These are phyloP conservation scores for Gymnopithys bicolor DNA, from an alignment of 2,797 vertebrate species.

Conservation along the genomic window DNA sequence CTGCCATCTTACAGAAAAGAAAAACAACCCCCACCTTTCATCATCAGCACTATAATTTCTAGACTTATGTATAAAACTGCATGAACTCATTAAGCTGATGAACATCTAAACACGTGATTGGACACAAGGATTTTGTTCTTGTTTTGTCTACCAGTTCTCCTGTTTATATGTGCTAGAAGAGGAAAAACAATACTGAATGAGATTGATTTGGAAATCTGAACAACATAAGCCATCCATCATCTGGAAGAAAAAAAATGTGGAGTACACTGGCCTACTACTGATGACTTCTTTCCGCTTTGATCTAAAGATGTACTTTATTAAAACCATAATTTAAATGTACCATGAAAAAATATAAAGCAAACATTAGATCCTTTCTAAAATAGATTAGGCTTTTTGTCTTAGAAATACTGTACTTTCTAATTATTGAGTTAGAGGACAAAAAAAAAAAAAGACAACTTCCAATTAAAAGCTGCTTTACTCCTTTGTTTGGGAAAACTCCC, in stretches of 20 bases:
- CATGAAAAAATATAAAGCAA: slow-evolving; percentile 81
- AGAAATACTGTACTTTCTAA: slow-evolving; percentile 76
- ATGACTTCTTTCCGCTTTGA: slow-evolving; percentile 83
- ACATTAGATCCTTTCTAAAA: slow-evolving; percentile 78
- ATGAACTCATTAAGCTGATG: slow-evolving; percentile 78
- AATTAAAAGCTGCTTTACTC: slow-evolving; percentile 70
- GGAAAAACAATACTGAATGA: slow-evolving; percentile 68
- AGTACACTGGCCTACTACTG: slow-evolving; percentile 84
- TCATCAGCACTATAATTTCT: slow-evolving; percentile 73
- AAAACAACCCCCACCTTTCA: slow-evolving; percentile 37
- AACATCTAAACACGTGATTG: slow-evolving; percentile 70
- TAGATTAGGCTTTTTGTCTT: slow-evolving; percentile 80
- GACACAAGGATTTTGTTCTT: slow-evolving; percentile 75
- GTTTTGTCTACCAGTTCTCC: slow-evolving; percentile 76
- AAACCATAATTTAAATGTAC: slow-evolving; percentile 85
- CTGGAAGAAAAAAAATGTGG: slow-evolving; percentile 66
- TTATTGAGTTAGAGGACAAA: slow-evolving; percentile 67
- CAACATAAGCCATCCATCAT: slow-evolving; percentile 69
- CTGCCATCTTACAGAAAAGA: slow-evolving; percentile 69
- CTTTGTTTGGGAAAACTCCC: slow-evolving; percentile 55
- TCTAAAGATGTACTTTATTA: slow-evolving; percentile 87
- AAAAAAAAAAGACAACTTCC: slow-evolving; percentile 21
- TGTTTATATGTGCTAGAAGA: slow-evolving; percentile 75
- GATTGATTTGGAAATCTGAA: slow-evolving; percentile 70
- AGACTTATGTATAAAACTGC: slow-evolving; percentile 72